These are phyloP conservation scores for Etheostoma perlongum DNA, from an alignment of 2,797 vertebrate genomes.

Conservation along the genomic window DNA sequence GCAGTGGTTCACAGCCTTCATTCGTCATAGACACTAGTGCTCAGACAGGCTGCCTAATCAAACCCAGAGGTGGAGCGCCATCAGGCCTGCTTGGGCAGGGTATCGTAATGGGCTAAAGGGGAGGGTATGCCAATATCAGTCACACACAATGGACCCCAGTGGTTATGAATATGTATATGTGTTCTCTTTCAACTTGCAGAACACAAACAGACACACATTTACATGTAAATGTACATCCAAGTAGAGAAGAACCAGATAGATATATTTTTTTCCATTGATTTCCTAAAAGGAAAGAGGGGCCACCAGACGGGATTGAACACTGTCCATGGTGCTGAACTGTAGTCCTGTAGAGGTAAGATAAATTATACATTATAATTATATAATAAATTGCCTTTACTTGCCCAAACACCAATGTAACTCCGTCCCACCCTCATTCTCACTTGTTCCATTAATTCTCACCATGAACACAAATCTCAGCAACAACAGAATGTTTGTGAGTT, in stretches of 20 bases:
- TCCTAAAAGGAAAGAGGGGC: not conserved
- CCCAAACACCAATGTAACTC: not conserved
- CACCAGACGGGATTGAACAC: not conserved
- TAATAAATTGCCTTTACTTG: not conserved
- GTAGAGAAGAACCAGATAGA: not conserved
- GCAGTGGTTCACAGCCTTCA: constrained; percentile 55
- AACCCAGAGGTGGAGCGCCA: constrained; percentile 49
- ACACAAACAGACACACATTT: not conserved
- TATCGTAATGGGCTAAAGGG: not conserved
- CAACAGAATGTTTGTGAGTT: not conserved
- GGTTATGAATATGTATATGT: constrained; percentile 15
- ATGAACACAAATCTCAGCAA: not conserved
- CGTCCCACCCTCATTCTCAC: not conserved
- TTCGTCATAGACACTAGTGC: constrained; percentile 57
- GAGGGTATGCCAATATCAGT: constrained; percentile 15
- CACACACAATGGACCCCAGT: not conserved
- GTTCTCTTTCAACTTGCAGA: constrained; percentile 7
- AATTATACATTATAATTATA: too few relatives aligned
- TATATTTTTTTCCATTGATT: not conserved
- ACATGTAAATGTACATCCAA: not conserved
- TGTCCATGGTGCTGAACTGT: constrained; percentile 24
- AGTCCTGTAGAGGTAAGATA: not conserved
- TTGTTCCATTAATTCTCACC: not conserved
- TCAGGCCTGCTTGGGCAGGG: constrained; percentile 25
- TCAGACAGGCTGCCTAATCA: constrained; percentile 65